Conservation (phyloP, 2,113 vertebrate genomes). For the Grammomys surdaster region DNA sequence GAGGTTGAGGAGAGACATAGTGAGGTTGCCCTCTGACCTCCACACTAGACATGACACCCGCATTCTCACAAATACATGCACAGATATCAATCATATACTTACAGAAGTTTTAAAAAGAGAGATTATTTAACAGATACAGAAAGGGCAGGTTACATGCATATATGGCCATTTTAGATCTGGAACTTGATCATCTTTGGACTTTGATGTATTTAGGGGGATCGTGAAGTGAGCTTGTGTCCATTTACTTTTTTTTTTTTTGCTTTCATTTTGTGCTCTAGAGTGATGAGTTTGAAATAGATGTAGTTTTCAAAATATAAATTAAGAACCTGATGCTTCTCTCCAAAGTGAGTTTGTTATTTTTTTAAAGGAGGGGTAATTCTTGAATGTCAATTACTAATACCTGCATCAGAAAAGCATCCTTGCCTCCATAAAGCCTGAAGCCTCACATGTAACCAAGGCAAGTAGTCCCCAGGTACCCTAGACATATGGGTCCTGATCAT, state of each 20-base stretch:
- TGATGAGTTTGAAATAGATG: background rate
- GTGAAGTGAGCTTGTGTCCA: background rate
- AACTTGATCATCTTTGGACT: background rate
- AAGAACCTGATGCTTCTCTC: background rate
- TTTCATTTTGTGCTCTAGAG: background rate
- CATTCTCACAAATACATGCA: background rate
- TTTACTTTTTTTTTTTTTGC: background rate
- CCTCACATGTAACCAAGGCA: background rate
- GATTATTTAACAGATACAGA: background rate
- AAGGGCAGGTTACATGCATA: background rate
- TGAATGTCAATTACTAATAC: background rate
- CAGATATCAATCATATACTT: background rate
- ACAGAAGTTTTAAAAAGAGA: background rate
- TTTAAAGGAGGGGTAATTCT: background rate
- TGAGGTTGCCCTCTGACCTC: background rate
- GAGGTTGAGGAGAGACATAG: background rate
- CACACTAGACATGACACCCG: background rate
- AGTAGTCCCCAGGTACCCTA: background rate
- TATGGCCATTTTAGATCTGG: background rate
- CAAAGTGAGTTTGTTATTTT: background rate
- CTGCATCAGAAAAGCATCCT: background rate
- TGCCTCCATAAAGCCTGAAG: background rate
- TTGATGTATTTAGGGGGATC: background rate
- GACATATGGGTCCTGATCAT: background rate
- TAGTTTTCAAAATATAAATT: slow-evolving; percentile 30